Base-by-base conservation (phyloP, 2,113 vertebrate genomes). In the Lasiurus cinereus region DNA sequence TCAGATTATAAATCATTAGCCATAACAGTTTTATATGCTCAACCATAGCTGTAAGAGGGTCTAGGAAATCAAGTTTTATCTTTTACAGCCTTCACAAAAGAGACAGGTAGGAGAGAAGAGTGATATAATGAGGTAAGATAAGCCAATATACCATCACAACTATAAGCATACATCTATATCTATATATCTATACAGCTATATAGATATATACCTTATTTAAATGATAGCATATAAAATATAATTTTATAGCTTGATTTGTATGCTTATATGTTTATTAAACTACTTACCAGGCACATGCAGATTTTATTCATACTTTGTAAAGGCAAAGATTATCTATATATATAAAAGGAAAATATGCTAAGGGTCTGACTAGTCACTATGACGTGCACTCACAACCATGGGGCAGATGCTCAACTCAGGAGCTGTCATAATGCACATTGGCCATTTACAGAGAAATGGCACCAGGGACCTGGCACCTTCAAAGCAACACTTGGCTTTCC, bases 221-320 rank as follows among this genome's bases (percentile, higher is more conserved):
- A 50, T 48, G 5, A 43, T 11, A 56, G 3, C 84, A 92, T 80
- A 54, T 9, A 82, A 66, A 50, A 74, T 33, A 67, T 79, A 83
- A 39, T 72, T 76, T 56, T 82, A 31, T 73, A 92, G 76, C 48
- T 87, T 87, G 19, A 29, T 39, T 77, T 46, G 67, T 83, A 67
- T 6, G 10, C 7, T 91, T 82, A 82, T 88, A 62, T 73, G 86
- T 70, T 82, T 88, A 85, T 46, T 80, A 48, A 50, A 52, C 14
- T 92, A 54, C 36, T 94, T 59, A 62, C 14, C 64, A 66, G 64
- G 64, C 64, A 82, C 48, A 33, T 52, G 14, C 6, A 79, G 12
- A 84, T 84, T 90, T 93, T 90, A 18, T 52, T 93, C 21, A 94
- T 73, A 85, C 19, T 88, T 93, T 82, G 8, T 73, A 77, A 90